Conservation (phyloP, 53 echinoderm and acorn worm species). For the Astropecten irregularis region DNA sequence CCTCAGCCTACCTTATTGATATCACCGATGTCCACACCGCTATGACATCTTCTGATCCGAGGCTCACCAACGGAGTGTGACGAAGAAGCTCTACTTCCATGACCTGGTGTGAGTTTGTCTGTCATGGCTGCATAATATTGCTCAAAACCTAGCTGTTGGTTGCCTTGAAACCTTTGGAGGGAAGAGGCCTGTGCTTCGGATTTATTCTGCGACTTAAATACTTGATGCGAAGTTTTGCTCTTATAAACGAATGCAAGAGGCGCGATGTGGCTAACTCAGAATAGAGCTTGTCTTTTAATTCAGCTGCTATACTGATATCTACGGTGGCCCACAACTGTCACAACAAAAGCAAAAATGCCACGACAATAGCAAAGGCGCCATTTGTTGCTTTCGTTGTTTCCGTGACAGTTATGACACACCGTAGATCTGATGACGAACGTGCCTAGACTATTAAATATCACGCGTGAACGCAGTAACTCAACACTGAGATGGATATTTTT, state of each 20-base stretch:
- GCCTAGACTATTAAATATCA: background rate
- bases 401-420: background rate
- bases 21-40: background rate
- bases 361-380: background rate
- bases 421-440: background rate
- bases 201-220: background rate
- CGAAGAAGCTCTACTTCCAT: background rate
- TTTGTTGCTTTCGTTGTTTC: background rate
- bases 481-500: background rate
- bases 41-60: background rate
- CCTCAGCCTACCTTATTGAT: constrained; percentile 15
- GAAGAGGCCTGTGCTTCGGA: too few relatives aligned
- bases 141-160: too few relatives aligned
- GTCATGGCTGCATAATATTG: too few relatives aligned
- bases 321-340: too few relatives aligned
- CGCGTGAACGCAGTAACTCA: background rate
- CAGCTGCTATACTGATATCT: too few relatives aligned
- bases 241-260: too few relatives aligned
- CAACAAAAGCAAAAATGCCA: background rate
- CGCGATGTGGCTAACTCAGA: too few relatives aligned
- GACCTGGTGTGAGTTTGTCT: background rate
- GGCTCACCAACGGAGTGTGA: background rate
- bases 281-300: too few relatives aligned
- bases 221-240: background rate
- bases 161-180: too few relatives aligned